These are phyloP conservation scores for Siderastrea siderea DNA, from an alignment of 92 coral and sea anemone species.

Conservation along the genomic window DNA sequence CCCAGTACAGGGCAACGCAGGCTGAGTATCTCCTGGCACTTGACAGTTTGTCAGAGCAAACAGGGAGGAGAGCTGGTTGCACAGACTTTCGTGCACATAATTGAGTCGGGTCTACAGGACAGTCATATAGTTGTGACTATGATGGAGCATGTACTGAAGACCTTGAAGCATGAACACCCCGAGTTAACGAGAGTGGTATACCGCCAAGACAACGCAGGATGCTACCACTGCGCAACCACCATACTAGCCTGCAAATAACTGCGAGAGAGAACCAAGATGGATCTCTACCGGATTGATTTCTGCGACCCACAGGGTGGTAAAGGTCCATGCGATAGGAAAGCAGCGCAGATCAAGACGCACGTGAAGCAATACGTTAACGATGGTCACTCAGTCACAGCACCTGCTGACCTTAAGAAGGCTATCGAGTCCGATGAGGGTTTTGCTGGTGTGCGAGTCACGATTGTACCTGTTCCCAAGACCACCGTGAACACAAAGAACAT, in stretches of 20 bases:
- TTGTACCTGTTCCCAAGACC: constrained; percentile 7
- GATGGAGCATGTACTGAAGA: constrained; percentile 62
- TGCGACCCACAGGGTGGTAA: no score
- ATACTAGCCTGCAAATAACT: no score
- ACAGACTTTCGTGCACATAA: constrained; percentile 68
- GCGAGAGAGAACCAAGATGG: no score
- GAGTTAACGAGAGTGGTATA: constrained; percentile 31
- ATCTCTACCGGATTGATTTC: no score
- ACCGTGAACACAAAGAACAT: background rate
- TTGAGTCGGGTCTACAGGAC: constrained; percentile 64
- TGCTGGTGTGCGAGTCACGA: constrained; percentile 42
- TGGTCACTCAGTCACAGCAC: constrained; percentile 64
- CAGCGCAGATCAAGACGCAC: no score
- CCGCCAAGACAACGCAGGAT: no score
- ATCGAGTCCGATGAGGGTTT: constrained; percentile 62
- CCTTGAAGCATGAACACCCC: constrained; percentile 53
- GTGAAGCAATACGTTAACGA: constrained; percentile 55
- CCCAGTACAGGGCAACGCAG: constrained; percentile 53
- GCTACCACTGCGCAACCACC: no score
- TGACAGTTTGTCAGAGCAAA: constrained; percentile 51
- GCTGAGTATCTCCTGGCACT: constrained; percentile 70
- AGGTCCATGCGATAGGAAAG: no score
- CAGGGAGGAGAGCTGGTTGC: constrained; percentile 31
- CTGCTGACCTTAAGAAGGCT: constrained; percentile 59
- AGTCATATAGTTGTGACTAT: constrained; percentile 56